Conservation (phyloP, 2,888 invertebrate species). For the Onchidella celtica region DNA sequence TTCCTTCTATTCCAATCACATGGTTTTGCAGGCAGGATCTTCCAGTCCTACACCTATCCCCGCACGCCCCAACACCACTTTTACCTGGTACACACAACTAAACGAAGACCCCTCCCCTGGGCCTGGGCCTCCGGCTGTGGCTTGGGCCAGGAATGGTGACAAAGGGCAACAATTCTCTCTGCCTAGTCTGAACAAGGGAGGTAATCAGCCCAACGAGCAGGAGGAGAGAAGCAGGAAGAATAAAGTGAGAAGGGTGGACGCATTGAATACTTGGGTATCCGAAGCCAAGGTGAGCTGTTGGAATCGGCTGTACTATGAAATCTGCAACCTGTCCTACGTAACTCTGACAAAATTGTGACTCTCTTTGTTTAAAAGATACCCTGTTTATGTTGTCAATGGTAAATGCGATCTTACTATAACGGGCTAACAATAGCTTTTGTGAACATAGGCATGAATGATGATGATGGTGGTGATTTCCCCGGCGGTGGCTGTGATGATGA, state of each 20-base stretch:
- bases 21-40: constrained; percentile 3
- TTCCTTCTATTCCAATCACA: too few species aligned
- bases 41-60: constrained; percentile 23
- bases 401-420: too few species aligned
- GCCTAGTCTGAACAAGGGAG: not conserved
- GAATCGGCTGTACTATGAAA: too few species aligned
- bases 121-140: not conserved
- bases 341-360: too few species aligned
- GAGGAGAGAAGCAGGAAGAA: constrained; percentile 11
- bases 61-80: constrained; percentile 17
- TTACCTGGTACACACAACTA: constrained; percentile 2
- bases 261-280: constrained; percentile 69
- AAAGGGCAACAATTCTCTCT: not conserved
- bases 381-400: too few species aligned
- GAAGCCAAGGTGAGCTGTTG: constrained; percentile 59
- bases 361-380: too few species aligned
- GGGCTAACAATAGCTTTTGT: too few species aligned
- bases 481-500: not conserved
- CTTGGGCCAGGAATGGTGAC: not conserved
- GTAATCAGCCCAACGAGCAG: not conserved
- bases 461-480: constrained; percentile 9
- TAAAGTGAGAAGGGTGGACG: constrained; percentile 66
- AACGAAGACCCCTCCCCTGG: not conserved
- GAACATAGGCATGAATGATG: constrained; percentile 10
- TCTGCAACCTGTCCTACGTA: too few species aligned